Evolutionary conservation across 2,888 invertebrate genomes (phyloP), one percentile per base, ranked within the genome.

Genomic region (Clistopyga incitator): DNA sequence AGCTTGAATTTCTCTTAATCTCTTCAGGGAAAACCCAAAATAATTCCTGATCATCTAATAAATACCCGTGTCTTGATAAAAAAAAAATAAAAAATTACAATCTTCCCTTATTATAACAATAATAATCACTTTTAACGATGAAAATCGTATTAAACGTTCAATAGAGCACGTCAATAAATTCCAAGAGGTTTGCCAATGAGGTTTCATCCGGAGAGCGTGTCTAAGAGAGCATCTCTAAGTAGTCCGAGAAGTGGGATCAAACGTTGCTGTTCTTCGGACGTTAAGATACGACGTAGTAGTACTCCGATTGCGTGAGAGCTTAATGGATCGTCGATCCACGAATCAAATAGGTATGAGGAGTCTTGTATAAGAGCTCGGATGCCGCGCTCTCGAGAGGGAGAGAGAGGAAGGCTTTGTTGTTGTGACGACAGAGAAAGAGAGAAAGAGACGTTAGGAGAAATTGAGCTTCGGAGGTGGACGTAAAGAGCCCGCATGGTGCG

Each of bases 401-500:
- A 23, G 42, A 54, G 23, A 52, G 52, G 54, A 67, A 67, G 23
- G 38, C 47, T 29, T 29, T 47, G 25, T 65, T 76, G 54, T 64
- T 65, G 64, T 65, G 52, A 18, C 77, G 68, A 68, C 56, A 52
- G 20, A 68, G 29, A 77, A 4, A 47, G 15, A 47, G n/a, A 47
- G 47, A 47, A 11, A 47, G 56, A 23, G 6, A 59, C 52, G 38
- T 50, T 23, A 34, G 56, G 77, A 77, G 68, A 68, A 59, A 77
- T 68, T 68, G 11, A 76, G 65, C 64, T 78, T 64, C 54, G 59
- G n/a, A 29, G 74, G 47, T 61, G 45, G 64, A 38, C 70, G 81
- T 70, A 81, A 81, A 81, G 70, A 81, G 50, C 54, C 70, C 64
- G 68, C 70, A 76, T 65, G 70, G 38, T 75, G 45, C 54, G 52